phyloP scores from a whole-genome alignment of 1,140 invertebrate species.

The Lepidurus apus region DNA sequence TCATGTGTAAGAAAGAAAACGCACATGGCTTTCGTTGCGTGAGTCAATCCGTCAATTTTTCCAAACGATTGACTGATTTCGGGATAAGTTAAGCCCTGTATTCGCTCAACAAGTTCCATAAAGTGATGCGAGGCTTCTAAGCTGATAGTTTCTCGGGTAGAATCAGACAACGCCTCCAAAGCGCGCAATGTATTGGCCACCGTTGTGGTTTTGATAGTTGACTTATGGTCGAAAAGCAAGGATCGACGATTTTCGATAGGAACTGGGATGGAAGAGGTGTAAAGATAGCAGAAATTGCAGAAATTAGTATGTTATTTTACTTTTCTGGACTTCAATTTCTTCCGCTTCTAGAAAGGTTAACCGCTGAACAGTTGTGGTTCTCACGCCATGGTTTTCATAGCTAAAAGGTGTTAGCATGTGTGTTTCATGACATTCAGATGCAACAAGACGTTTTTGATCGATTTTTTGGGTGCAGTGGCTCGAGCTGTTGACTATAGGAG shows the following conservation, averaged over 20 bases:
- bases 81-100: slow-evolving; percentile 39
- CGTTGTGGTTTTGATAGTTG: neutral
- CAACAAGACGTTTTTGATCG: slow-evolving; percentile 67
- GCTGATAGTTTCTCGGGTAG: slow-evolving; percentile 30
- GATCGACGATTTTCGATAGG: neutral
- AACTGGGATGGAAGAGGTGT: neutral
- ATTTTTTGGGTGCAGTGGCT: slow-evolving; percentile 70
- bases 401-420: slow-evolving; percentile 72
- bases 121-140: slow-evolving; percentile 45
- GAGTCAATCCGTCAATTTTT: slow-evolving; percentile 14
- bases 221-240: slow-evolving; percentile 27
- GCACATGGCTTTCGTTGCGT: slow-evolving; percentile 34
- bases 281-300: slow-evolving; percentile 37
- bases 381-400: slow-evolving; percentile 45
- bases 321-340: slow-evolving; percentile 11
- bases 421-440: slow-evolving; percentile 65
- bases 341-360: slow-evolving; percentile 38
- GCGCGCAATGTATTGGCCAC: slow-evolving; percentile 25
- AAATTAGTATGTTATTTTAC: slow-evolving; percentile 36
- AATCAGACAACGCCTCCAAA: slow-evolving; percentile 29
- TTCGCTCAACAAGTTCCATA: slow-evolving; percentile 41
- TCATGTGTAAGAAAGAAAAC: neutral
- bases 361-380: slow-evolving; percentile 46
- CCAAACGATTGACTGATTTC: slow-evolving; percentile 36
- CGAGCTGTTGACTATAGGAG: slow-evolving; percentile 67